Percentiles rank a stretch among this genome's conserved stretches.
These are phyloP conservation scores for Conistra vaccinii DNA, from an alignment of 2,888 invertebrate genomes.

Conservation along the genomic window DNA sequence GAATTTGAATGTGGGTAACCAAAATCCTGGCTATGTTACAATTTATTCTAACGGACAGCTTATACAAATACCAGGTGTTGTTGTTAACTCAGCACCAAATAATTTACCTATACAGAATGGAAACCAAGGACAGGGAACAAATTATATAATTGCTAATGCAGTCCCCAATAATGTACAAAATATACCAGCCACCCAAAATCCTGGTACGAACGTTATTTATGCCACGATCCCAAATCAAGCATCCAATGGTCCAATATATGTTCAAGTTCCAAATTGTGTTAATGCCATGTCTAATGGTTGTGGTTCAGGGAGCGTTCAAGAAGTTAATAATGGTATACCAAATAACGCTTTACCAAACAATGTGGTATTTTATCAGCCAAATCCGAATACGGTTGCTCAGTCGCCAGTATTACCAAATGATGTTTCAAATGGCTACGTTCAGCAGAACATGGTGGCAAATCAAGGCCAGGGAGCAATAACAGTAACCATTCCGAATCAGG, in stretches of 20 bases:
- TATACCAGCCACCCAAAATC: constrained; percentile 21
- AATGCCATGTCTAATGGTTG: constrained; percentile 23
- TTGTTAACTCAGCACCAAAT: constrained; percentile 52
- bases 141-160: constrained; percentile 32
- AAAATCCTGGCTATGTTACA: constrained; percentile 49
- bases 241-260: constrained; percentile 31
- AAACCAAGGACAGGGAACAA: constrained; percentile 26
- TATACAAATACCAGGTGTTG: constrained; percentile 56
- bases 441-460: not conserved
- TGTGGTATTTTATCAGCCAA: constrained; percentile 25
- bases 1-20: constrained; percentile 8
- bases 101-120: constrained; percentile 43
- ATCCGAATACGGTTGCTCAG: constrained; percentile 23
- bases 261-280: constrained; percentile 50
- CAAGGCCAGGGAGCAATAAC: constrained; percentile 19
- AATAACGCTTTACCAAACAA: constrained; percentile 48
- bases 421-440: constrained; percentile 26
- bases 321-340: constrained; percentile 27
- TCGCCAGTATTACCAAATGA: constrained; percentile 5
- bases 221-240: constrained; percentile 42
- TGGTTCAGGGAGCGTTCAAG: constrained; percentile 15
- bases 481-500: constrained; percentile 36
- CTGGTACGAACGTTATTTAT: constrained; percentile 39
- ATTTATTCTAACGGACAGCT: constrained; percentile 61
- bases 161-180: constrained; percentile 33